A percentile compares a stretch with the other conserved stretches of the same genome.
Conservation (phyloP, 2,797 vertebrate genomes). For the Schizopygopsis pylzovi region DNA sequence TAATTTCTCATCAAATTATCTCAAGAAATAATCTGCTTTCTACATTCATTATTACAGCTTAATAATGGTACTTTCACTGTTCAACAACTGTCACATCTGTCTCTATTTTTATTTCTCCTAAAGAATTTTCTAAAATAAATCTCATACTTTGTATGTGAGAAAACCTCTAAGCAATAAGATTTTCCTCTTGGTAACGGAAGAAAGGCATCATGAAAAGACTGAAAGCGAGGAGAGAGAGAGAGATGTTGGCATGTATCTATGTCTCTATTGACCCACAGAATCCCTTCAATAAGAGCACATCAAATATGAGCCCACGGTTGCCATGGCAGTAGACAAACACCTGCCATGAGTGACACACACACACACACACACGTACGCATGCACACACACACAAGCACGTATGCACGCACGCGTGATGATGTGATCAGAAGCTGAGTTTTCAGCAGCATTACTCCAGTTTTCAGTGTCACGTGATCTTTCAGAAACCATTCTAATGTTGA, state of each 20-base stretch:
- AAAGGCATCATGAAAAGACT: constrained; percentile 24
- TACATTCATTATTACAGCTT: background rate
- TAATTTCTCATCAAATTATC: background rate
- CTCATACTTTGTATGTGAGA: background rate
- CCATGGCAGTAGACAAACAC: constrained; percentile 54
- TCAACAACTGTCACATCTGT: too few species aligned
- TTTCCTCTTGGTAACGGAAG: constrained; percentile 10
- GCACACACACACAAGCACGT: background rate
- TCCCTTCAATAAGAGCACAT: constrained; percentile 36
- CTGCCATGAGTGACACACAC: background rate
- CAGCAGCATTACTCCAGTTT: background rate
- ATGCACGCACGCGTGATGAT: background rate
- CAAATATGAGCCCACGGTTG: constrained; percentile 34
- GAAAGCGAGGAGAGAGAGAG: background rate
- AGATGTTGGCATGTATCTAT: constrained; percentile 1
- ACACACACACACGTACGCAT: background rate
- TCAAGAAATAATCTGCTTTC: background rate
- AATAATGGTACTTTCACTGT: background rate
- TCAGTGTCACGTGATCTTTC: background rate
- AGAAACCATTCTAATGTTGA: background rate
- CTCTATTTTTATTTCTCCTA: background rate
- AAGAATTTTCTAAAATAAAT: background rate
- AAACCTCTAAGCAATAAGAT: background rate
- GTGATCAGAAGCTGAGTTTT: background rate
- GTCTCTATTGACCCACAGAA: constrained; percentile 31